Conservation (phyloP, 2,113 vertebrate genomes). For the Astur gentilis region DNA sequence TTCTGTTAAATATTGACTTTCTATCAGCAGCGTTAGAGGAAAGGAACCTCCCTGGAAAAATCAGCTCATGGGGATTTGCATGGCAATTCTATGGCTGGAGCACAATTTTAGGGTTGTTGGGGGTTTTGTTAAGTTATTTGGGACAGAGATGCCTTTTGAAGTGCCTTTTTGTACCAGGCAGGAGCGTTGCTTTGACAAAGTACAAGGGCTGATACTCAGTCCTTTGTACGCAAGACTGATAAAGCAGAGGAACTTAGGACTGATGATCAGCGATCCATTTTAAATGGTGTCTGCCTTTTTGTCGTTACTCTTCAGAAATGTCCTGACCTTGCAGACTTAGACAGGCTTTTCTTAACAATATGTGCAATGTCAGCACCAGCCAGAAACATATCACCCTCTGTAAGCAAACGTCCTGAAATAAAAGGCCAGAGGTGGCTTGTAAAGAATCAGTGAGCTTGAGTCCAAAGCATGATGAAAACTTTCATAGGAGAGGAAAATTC, state of each 20-base stretch:
- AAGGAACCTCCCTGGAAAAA: neutral
- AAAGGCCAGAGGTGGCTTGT: slow-evolving; percentile 73
- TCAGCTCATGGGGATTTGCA: neutral
- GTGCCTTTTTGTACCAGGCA: neutral
- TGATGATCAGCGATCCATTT: neutral
- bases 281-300: neutral
- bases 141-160: neutral
- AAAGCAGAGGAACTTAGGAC: neutral
- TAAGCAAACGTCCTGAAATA: slow-evolving; percentile 77
- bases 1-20: slow-evolving; percentile 22
- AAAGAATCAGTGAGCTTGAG: slow-evolving; percentile 47
- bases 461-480: slow-evolving; percentile 75
- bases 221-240: neutral
- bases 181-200: neutral
- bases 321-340: neutral
- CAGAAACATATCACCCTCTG: slow-evolving; percentile 61
- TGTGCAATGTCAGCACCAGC: neutral
- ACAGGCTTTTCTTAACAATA: neutral
- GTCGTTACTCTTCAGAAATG: neutral
- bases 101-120: neutral
- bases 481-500: neutral
- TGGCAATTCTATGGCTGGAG: neutral
- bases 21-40: neutral
- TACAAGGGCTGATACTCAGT: neutral
- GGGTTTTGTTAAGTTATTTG: neutral